Evolutionary conservation across 2,113 vertebrate species (phyloP), one percentile per base, ranked within the genome.

Genomic region (Pollimyrus isidori): DNA sequence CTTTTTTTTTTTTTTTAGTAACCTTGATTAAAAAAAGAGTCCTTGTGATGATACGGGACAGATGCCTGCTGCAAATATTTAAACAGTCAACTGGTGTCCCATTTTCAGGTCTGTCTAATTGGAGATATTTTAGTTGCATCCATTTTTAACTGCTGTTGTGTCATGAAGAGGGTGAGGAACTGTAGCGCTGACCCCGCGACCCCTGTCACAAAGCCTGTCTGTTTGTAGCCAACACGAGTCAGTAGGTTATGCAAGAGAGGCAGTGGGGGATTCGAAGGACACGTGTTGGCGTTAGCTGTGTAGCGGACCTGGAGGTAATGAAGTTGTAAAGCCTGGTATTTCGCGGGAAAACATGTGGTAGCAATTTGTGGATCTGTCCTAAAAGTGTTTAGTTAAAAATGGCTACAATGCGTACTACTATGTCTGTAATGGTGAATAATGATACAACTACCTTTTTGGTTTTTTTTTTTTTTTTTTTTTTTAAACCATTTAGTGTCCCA

Each of bases 61-160:
- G 87, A 87, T 49, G 4, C 35, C 42, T 88, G 48, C 69, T 86
- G 52, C n/a, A 73, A 76, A 73, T 88, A 1, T 50, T 80, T 84
- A 76, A 89, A 73, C 56, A 89, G 85, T 50, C 56, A 49, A 45
- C 35, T 46, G 82, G 49, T 88, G 89, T 84, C 89, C 89, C 56
- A 7, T 46, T 89, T 45, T 58, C 87, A 88, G 90, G 56, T 86
- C 26, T 52, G 65, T 62, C 42, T 80, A 80, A 88, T 82, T 80
- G 86, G n/a, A 83, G 62, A 65, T 26, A 58, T 58, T 90, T 90
- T 90, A 45, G 87, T 58, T 82, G 56, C 58, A 30, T 45, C 30
- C 26, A n/a, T 90, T 89, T 83, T 80, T 88, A 86, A 73, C 65
- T 19, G 82, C 46, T n/a, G 23, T 45, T 53, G 39, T 88, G 65